Evolutionary conservation across 2,797 vertebrate species (phyloP), one percentile per base, ranked within the genome.

Genomic region (Helarctos malayanus): DNA sequence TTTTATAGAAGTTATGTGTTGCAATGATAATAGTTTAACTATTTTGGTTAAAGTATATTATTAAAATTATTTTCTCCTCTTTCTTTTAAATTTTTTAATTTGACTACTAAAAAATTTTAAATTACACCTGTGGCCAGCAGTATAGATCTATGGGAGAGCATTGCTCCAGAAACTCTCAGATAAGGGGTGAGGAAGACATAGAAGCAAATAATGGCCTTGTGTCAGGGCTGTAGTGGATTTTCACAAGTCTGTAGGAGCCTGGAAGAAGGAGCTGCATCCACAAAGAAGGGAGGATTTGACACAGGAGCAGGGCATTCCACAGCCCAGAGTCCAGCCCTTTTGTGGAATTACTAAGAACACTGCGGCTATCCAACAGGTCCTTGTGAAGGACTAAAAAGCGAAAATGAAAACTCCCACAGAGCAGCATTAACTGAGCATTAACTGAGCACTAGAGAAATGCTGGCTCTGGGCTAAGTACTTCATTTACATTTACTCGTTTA

Each of bases 21-120:
- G 19, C 84, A 93, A 57, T 81, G 14, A 41, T 38, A n/a, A 23
- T 54, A 78, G n/a, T 79, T 45, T 25, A 47, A 47, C 45, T 41
- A 71, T 54, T 23, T 84, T 9, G 7, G 45, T 63, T 92, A 83
- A 79, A 73, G 0, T 29, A 35, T 8, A 29, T 12, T 23, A 12
- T 75, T 61, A 38, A 93, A 63, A 81, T 81, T 75, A 61, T 76
- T 38, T 84, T 94, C 69, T 80, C 21, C 23, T 57, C 19, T 52
- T 91, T 73, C 3, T 76, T 71, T 91, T 47, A 4, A 19, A 7
- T 11, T 29, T 41, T 88, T 96, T 59, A 59, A 73, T 47, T 59
- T 54, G 16, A 4, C n/a, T 79, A 2, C 41, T 71, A 56, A 68
- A 78, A 85, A 45, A 1, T 32, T 84, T 89, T 25, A 75, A 56